Conservation (phyloP, 2,113 vertebrate genomes). For the Irena cyanogastra region DNA sequence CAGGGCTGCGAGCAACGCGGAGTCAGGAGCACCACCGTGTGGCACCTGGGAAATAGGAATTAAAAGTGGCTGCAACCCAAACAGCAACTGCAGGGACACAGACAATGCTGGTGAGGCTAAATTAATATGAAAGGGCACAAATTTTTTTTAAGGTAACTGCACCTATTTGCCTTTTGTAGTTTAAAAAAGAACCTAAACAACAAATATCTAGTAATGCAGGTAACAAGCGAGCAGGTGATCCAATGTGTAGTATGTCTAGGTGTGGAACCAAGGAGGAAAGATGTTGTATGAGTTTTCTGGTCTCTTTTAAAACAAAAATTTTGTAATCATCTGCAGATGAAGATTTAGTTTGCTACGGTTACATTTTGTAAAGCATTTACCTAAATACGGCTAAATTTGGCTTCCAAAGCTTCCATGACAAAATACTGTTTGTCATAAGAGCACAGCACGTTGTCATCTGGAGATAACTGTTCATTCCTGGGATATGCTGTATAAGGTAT, state of each 20-base stretch:
- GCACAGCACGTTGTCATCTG: neutral
- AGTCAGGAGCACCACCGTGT: conserved; percentile 21
- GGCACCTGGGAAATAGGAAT: neutral
- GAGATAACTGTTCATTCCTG: neutral
- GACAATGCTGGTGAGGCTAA: neutral
- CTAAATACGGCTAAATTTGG: neutral
- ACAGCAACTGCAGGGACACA: neutral
- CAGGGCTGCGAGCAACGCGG: neutral
- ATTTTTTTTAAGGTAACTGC: neutral
- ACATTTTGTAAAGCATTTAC: neutral
- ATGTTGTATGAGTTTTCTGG: neutral
- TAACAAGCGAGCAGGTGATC: neutral
- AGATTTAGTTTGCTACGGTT: neutral
- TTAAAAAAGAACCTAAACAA: too few species aligned
- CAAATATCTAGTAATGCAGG: neutral
- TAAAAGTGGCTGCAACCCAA: neutral
- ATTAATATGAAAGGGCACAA: rapidly evolving
- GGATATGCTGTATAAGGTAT: neutral
- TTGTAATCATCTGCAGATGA: neutral
- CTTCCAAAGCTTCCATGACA: neutral
- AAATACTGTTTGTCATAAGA: neutral
- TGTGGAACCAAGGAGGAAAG: neutral
- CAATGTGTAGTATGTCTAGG: neutral
- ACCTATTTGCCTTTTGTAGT: neutral
- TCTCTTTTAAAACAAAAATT: neutral